A percentile compares a stretch with the other conserved stretches of the same genome.
Conservation (phyloP, 1,140 invertebrate genomes). For the Caenorhabditis briggsae region DNA sequence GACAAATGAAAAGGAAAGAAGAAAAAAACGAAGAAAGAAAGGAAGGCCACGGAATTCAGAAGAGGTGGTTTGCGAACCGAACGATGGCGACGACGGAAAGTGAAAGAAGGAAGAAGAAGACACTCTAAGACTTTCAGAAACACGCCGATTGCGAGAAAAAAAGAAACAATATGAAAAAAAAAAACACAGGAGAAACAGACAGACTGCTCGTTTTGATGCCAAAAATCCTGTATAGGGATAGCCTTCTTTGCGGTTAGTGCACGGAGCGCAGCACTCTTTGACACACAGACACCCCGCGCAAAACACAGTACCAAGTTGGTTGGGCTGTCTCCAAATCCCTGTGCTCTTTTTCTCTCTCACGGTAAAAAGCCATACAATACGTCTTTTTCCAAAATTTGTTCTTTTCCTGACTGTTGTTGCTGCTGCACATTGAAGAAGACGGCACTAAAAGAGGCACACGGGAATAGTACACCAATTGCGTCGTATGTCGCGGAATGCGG, state of each 20-base stretch:
- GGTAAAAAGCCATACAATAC: slow-evolving; percentile 6
- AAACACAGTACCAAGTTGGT: slow-evolving; percentile 25
- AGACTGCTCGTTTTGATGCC: not conserved
- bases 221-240: not conserved
- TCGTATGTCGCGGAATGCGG: slow-evolving; percentile 27
- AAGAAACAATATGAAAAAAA: not conserved
- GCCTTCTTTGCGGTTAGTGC: not conserved
- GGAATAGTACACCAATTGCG: slow-evolving; percentile 23
- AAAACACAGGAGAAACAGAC: no score
- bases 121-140: not conserved
- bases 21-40: not conserved
- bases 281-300: slow-evolving; percentile 34
- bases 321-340: no score
- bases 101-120: slow-evolving; percentile 49
- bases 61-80: slow-evolving; percentile 8
- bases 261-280: not conserved
- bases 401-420: not conserved
- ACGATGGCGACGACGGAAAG: slow-evolving; percentile 15
- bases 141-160: not conserved
- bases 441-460: not conserved
- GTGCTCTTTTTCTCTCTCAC: not conserved
- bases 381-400: slow-evolving; percentile 20
- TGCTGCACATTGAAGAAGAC: not conserved
- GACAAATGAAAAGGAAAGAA: not conserved
- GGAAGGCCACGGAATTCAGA: slow-evolving; percentile 16